Evolutionary conservation across 2,888 invertebrate genomes (phyloP), one percentile per base, ranked within the genome.

Genomic region (Yponomeuta cagnagella): DNA sequence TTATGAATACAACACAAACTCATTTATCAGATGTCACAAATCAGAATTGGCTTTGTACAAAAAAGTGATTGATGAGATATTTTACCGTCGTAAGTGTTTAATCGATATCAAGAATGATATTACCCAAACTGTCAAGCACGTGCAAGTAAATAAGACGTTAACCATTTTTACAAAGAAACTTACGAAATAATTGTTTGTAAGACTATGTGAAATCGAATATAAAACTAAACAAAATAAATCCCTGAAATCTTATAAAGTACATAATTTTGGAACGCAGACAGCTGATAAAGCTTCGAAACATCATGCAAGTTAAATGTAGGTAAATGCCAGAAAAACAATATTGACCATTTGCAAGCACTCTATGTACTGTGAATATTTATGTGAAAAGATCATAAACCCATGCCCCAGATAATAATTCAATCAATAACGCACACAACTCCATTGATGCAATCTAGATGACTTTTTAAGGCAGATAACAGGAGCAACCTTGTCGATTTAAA

Each of bases 331-430:
- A 65, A 31, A 65, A 31, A 15, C 12, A 58, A 58, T 58, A 15
- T 58, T 58, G 52, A 58, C 52, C 52, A 58, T 15, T 15, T 82
- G 86, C 86, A 87, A 86, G 86, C 86, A 78, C 78, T 80, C 84
- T 85, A 84, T 79, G 76, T 83, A 80, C 77, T 79, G 74, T 77
- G 70, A 79, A 52, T n/a, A 58, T 58, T 9, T 63, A 12, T 37
- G 79, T 79, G 79, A 81, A 83, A 80, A 80, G 79, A 80, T 72
- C 81, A 31, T 65, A 52, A 37, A 43, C 12, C 52, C 52, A 58
- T 58, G 4, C 43, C 43, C 37, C 1, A 15, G 6, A 43, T 8
- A 1, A 43, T 8, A 43, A 43, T 43, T 8, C 43, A 6, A 43
- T 5, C 6, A 43, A 43, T 43, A 43, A 43, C 9, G 6, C 43